Evolutionary conservation across 2,888 invertebrate species (phyloP), one percentile per base, ranked within the genome.

Genomic region (Cantharis rufa): DNA sequence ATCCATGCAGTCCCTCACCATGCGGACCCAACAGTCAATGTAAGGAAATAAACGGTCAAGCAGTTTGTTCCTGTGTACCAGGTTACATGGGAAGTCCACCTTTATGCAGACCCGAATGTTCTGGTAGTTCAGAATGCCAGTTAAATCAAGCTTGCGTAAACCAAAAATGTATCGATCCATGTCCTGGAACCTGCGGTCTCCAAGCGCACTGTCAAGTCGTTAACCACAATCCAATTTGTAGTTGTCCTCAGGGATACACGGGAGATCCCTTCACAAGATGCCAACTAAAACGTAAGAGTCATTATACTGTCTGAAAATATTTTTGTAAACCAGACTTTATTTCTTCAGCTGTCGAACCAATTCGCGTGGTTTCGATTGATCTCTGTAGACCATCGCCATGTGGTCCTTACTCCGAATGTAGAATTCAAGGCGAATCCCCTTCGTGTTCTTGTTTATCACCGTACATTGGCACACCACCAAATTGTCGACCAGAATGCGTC

Each of bases 1-100:
- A 94, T 86, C 92, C 92, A n/a, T 93, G 93, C 83, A 89, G 89
- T 80, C 92, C 92, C 24, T 90, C 91, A 71, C 95, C 95, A 0
- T 96, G 95, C 86, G 96, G 95, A 70, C 92, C 94, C 0, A 94
- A 94, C 85, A 94, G 94, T 84, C 93, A 93, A 86, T 95, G 94
- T 86, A 91, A 93, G 79, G 91, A 92, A 84, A 90, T 93, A 76
- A 94, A 94, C 87, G 92, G 90, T 71, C 94, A 94, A 88, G 92
- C 92, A 48, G 93, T 91, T 21, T 94, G 93, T 87, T 94, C 93
- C 70, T 94, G 93, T 86, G 89, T 94, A 74, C 87, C 90, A 71
- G 93, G 92, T 78, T 95, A 90, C 85, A 90, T 93, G 68, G 95
- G 96, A 79, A 91, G 91, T 81, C 95, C 96, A 62, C 95, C 95